Conservation (phyloP, 1,140 invertebrate species). For the Solen grandis region DNA sequence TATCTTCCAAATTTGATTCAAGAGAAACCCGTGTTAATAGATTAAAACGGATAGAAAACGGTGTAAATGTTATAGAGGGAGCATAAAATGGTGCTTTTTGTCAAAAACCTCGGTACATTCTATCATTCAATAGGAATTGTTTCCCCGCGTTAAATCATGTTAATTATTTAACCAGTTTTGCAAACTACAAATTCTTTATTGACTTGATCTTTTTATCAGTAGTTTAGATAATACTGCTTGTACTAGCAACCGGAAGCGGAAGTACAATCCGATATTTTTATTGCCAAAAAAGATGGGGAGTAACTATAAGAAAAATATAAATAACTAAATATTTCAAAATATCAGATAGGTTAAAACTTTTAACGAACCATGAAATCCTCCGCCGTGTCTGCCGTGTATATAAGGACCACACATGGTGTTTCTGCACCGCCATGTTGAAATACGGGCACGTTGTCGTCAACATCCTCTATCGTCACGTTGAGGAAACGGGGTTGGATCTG, state of each 20-base stretch:
- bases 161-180: too few species aligned
- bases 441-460: constrained; percentile 41
- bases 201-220: neutral
- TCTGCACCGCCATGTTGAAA: neutral
- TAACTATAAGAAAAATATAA: neutral
- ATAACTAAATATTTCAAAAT: neutral
- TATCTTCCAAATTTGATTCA: too few species aligned
- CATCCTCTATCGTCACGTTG: constrained; percentile 35
- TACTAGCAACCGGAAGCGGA: neutral
- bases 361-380: constrained; percentile 48
- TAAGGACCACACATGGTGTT: constrained; percentile 25
- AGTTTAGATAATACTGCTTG: neutral
- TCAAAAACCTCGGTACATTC: too few species aligned
- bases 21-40: too few species aligned
- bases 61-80: too few species aligned
- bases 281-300: neutral
- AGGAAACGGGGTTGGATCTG: constrained; percentile 34
- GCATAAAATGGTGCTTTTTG: too few species aligned
- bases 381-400: constrained; percentile 34
- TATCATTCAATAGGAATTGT: too few species aligned
- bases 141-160: too few species aligned
- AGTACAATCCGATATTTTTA: neutral
- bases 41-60: too few species aligned
- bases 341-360: neutral
- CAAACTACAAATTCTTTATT: neutral